Evolutionary conservation across 2,888 invertebrate species (phyloP).

Genomic region (Gandaritis pyraliata): DNA sequence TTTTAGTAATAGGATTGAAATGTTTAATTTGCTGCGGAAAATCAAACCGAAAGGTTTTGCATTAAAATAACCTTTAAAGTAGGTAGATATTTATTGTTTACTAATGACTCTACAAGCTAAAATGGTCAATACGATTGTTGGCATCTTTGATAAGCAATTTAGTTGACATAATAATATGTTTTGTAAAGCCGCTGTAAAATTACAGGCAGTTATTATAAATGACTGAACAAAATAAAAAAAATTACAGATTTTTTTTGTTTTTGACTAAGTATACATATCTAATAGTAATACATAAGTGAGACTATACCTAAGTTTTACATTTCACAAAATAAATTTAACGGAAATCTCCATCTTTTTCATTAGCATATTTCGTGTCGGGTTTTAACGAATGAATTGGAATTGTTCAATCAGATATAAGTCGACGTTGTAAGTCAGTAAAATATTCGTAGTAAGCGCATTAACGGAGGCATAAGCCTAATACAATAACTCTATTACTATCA

Average conservation of each 20-base stretch:
- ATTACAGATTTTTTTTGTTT: too few species aligned
- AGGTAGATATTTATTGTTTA: too few species aligned
- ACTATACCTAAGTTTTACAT: neutral
- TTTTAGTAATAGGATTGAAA: slow-evolving; percentile 45
- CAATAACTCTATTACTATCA: slow-evolving; percentile 31
- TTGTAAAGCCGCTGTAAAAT: too few species aligned
- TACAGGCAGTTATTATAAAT: too few species aligned
- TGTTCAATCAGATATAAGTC: slow-evolving; percentile 40
- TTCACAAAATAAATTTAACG: slow-evolving; percentile 41
- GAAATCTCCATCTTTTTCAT: slow-evolving; percentile 50
- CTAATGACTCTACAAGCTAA: too few species aligned
- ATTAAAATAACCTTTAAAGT: too few species aligned
- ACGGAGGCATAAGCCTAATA: slow-evolving; percentile 30
- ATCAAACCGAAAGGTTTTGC: neutral
- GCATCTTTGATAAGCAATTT: too few species aligned
- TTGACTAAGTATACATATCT: too few species aligned
- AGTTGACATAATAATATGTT: too few species aligned
- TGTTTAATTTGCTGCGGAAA: slow-evolving; percentile 44
- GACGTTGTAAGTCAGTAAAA: slow-evolving; percentile 36
- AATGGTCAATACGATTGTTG: too few species aligned
- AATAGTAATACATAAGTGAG: too few species aligned
- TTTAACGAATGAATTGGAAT: slow-evolving; percentile 47
- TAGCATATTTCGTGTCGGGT: slow-evolving; percentile 50
- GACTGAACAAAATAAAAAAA: too few species aligned
- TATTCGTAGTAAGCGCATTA: slow-evolving; percentile 36